phyloP scores from a whole-genome alignment of 2,888 invertebrate genomes.

The Macrophya alboannulata region DNA sequence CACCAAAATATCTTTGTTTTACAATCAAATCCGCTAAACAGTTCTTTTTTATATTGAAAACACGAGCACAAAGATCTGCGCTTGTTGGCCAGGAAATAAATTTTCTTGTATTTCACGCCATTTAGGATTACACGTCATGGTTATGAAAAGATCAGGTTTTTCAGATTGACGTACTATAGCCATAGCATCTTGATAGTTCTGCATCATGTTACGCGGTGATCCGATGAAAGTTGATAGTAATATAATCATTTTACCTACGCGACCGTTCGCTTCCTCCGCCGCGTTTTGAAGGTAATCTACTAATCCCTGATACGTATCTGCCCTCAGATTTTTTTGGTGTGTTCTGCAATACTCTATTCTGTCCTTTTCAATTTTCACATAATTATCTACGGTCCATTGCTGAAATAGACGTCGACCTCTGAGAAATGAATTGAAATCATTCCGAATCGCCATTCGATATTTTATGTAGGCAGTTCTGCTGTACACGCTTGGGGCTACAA shows the following conservation, averaged over 20 bases:
- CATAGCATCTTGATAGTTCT: conserved; percentile 64
- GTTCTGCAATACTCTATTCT: no score
- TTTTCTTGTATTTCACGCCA: conserved; percentile 64
- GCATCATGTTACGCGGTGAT: conserved; percentile 62
- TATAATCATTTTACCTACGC: conserved; percentile 59
- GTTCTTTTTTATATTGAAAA: conserved; percentile 62
- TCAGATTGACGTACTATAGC: conserved; percentile 61
- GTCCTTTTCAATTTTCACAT: no score
- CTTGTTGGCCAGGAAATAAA: conserved; percentile 53
- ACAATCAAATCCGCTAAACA: conserved; percentile 59
- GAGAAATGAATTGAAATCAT: no score
- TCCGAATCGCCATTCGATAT: no score
- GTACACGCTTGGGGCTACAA: no score
- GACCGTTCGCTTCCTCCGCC: conserved; percentile 44
- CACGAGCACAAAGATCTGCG: conserved; percentile 61
- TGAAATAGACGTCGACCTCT: no score
- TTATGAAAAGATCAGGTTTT: conserved; percentile 60
- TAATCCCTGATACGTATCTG: neutral
- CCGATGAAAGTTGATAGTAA: conserved; percentile 62
- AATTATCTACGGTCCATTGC: no score
- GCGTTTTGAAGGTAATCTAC: conserved; percentile 40
- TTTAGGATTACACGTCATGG: conserved; percentile 58
- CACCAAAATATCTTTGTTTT: conserved; percentile 59
- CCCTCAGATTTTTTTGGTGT: no score
- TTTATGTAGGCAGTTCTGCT: no score